Percentiles rank a stretch among this genome's conserved stretches.
Conservation (phyloP, 2,888 invertebrate genomes). For the Harpalus rubripes region DNA sequence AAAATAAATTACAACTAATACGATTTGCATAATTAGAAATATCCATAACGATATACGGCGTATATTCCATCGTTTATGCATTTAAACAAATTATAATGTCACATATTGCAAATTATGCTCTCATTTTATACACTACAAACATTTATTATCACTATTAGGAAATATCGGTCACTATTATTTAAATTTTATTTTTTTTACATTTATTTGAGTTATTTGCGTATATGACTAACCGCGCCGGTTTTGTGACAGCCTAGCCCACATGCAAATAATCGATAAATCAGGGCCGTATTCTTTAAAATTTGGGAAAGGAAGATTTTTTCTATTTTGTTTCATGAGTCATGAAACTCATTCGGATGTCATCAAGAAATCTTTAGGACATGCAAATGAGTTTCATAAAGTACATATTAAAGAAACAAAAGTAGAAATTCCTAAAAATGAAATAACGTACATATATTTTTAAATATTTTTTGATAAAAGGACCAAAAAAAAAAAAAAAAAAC, state of each 20-base stretch:
- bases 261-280: slow-evolving; percentile 62
- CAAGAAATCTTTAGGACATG: no score
- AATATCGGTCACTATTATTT: not conserved
- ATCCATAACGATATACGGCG: slow-evolving; percentile 75
- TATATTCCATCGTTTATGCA: slow-evolving; percentile 71
- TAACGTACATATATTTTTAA: no score
- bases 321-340: no score
- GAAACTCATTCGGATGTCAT: no score
- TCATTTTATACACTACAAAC: not conserved
- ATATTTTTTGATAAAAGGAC: no score
- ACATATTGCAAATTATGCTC: slow-evolving; percentile 47
- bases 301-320: not conserved
- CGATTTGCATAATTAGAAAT: slow-evolving; percentile 74
- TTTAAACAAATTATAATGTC: slow-evolving; percentile 63
- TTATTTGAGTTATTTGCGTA: slow-evolving; percentile 28
- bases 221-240: slow-evolving; percentile 52
- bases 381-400: no score
- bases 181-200: slow-evolving; percentile 38
- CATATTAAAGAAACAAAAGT: no score
- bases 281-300: slow-evolving; percentile 35
- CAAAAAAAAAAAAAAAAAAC: no score
- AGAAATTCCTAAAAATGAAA: no score
- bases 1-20: slow-evolving; percentile 74
- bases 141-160: slow-evolving; percentile 16
- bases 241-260: slow-evolving; percentile 66